Evolutionary conservation across 1,140 invertebrate genomes (phyloP).

Genomic region (Drepana arcuata): DNA sequence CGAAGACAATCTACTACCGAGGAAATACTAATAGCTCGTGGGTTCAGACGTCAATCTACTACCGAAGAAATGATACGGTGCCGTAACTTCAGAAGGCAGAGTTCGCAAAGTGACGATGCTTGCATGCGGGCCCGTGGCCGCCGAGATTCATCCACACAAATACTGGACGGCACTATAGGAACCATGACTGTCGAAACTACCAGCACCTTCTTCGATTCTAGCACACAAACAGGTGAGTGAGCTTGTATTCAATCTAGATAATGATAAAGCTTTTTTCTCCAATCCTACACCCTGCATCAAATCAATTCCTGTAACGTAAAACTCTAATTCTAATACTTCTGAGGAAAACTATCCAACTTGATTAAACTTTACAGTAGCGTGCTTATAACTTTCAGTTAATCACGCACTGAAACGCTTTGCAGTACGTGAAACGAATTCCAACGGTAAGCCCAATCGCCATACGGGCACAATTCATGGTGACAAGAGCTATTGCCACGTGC

Average conservation of each 20-base stretch:
- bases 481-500: conserved; percentile 55
- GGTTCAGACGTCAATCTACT: conserved; percentile 90
- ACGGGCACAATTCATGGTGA: conserved; percentile 25
- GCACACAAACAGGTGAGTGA: conserved; percentile 91
- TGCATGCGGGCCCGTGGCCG: conserved; percentile 82
- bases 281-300: too few relatives aligned
- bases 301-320: too few relatives aligned
- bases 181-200: conserved; percentile 94
- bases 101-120: conserved; percentile 84
- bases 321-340: too few relatives aligned
- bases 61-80: conserved; percentile 94
- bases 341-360: too few relatives aligned
- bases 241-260: too few relatives aligned
- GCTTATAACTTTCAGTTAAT: conserved; percentile 17
- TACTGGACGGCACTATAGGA: conserved; percentile 91
- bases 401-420: conserved; percentile 20
- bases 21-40: conserved; percentile 91
- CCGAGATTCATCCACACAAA: conserved; percentile 90
- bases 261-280: too few relatives aligned
- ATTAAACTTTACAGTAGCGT: conserved; percentile 13
- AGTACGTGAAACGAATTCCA: conserved; percentile 30
- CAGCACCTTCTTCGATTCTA: conserved; percentile 92
- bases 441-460: conserved; percentile 29
- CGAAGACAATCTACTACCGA: conserved; percentile 91
- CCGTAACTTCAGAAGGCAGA: conserved; percentile 87